phyloP scores from a whole-genome alignment of 2,113 vertebrate genomes.

The Anhinga anhinga region DNA sequence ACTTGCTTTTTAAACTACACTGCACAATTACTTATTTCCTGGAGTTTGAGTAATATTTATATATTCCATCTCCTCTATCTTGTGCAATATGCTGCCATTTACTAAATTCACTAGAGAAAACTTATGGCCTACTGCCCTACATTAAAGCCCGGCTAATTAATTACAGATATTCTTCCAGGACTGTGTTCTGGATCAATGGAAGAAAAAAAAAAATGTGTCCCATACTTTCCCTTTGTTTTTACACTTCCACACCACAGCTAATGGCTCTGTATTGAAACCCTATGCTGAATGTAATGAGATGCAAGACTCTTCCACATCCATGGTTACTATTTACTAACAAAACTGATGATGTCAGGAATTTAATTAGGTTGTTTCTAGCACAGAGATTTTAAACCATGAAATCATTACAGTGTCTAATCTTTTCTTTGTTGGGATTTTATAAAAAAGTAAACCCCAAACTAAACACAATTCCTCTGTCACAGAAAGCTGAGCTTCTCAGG shows the following conservation, averaged over 20 bases:
- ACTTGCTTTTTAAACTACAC: not conserved
- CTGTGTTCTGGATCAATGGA: conserved; percentile 18
- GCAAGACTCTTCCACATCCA: conserved; percentile 50
- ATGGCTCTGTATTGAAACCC: conserved; percentile 51
- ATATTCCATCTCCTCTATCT: not conserved
- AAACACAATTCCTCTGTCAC: conserved; percentile 26
- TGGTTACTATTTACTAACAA: conserved; percentile 77
- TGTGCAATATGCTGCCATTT: not conserved
- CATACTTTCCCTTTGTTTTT: conserved; percentile 47
- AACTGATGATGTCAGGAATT: conserved; percentile 74
- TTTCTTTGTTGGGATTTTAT: conserved; percentile 58
- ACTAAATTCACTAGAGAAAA: not conserved
- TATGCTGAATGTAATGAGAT: conserved; percentile 59
- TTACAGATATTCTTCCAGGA: conserved; percentile 39
- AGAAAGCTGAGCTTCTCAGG: conserved; percentile 35
- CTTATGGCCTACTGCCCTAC: conserved; percentile 17
- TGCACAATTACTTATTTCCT: not conserved
- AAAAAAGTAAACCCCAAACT: conserved; percentile 20
- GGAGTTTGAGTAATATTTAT: not conserved
- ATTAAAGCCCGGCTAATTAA: conserved; percentile 45
- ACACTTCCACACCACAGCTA: conserved; percentile 40
- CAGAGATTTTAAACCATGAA: conserved; percentile 65
- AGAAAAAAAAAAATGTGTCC: not conserved
- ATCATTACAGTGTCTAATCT: conserved; percentile 69
- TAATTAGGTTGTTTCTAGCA: conserved; percentile 73